Conservation (phyloP, 2,888 invertebrate species). For the Neria commutata region DNA sequence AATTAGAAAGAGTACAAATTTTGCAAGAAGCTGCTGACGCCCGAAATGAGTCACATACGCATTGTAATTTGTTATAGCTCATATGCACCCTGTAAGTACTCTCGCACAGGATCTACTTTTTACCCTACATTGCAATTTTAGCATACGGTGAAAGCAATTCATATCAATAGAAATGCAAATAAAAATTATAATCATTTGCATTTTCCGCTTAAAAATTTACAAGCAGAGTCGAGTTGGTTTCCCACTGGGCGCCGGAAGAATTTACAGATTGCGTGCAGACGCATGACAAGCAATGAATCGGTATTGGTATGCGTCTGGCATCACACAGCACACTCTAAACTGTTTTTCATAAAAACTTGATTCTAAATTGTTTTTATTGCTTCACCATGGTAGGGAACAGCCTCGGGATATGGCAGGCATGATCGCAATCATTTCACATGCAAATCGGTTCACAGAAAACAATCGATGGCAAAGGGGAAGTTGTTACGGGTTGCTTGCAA, state of each 20-base stretch:
- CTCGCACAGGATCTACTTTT: conserved; percentile 23
- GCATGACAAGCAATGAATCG: not conserved
- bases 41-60: not conserved
- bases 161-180: conserved; percentile 58
- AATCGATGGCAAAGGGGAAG: too few species aligned
- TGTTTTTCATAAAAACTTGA: not conserved
- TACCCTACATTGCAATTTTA: conserved; percentile 5
- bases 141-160: conserved; percentile 38
- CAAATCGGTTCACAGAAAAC: too few species aligned
- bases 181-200: conserved; percentile 46
- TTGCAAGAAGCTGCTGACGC: not conserved
- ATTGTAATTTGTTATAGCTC: not conserved
- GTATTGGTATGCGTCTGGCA: not conserved
- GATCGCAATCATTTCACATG: too few species aligned
- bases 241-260: not conserved
- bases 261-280: too few species aligned
- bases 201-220: not conserved
- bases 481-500: too few species aligned
- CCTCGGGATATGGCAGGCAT: too few species aligned
- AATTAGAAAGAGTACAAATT: not conserved
- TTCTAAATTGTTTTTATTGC: not conserved
- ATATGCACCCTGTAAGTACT: conserved; percentile 1
- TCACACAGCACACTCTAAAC: not conserved
- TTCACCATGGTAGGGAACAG: too few species aligned
- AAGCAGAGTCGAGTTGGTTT: not conserved